These are phyloP conservation scores for Ridgeia piscesae DNA, from an alignment of 1,140 invertebrate genomes.

Conservation along the genomic window DNA sequence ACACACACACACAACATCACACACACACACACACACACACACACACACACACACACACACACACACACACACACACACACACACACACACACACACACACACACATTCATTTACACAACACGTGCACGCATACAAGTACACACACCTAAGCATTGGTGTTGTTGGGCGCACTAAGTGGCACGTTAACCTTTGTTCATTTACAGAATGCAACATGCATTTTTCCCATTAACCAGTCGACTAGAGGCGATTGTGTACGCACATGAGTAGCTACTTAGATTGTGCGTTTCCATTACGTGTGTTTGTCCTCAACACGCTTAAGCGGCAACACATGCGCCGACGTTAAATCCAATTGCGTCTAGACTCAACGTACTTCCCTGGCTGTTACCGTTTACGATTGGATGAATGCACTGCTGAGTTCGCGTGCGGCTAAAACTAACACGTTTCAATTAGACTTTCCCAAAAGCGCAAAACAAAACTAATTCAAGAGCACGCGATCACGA, in stretches of 20 bases:
- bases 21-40: too few species aligned
- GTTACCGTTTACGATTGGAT: background rate
- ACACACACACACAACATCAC: too few species aligned
- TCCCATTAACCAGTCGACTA: background rate
- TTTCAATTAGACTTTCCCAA: background rate
- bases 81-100: too few species aligned
- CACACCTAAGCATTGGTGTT: background rate
- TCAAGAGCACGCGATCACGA: background rate
- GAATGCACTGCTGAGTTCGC: background rate
- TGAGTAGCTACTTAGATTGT: background rate
- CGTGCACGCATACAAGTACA: too few species aligned
- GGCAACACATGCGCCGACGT: background rate
- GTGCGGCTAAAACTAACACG: background rate
- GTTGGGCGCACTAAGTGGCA: background rate
- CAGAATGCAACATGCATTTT: too few species aligned
- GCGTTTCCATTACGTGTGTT: background rate
- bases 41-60: too few species aligned
- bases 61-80: too few species aligned
- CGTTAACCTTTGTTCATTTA: background rate
- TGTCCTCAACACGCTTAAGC: background rate
- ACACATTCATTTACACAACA: background rate
- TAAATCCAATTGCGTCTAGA: background rate
- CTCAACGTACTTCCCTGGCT: background rate
- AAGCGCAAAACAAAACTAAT: background rate
- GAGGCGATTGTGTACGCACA: background rate